Evolutionary conservation across 2,113 vertebrate genomes (phyloP).

Genomic region (Apeltes quadracus): DNA sequence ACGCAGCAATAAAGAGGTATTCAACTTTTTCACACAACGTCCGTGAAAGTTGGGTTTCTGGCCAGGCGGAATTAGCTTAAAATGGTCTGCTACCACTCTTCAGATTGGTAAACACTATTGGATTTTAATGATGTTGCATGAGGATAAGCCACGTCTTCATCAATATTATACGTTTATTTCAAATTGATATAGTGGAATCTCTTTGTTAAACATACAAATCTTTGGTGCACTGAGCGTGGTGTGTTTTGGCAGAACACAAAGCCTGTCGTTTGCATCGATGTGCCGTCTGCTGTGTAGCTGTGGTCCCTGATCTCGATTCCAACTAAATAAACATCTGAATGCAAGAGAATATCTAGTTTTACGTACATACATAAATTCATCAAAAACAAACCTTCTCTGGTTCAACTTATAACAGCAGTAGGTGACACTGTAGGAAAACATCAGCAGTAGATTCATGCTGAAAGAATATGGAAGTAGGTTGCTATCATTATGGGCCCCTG

Average conservation of each 20-base stretch:
- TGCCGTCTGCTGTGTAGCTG: not conserved
- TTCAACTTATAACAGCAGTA: not conserved
- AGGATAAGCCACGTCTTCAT: not conserved
- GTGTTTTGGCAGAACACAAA: not conserved
- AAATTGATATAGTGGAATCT: not conserved
- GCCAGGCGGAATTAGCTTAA: not conserved
- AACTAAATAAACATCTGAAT: not conserved
- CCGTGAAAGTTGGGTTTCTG: not conserved
- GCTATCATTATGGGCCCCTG: not conserved
- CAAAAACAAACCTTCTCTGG: not conserved
- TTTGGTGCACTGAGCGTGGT: not conserved
- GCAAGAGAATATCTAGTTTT: not conserved
- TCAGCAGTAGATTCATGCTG: not conserved
- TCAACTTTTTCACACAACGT: constrained; percentile 7
- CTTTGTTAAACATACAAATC: not conserved
- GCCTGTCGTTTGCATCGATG: not conserved
- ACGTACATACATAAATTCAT: not conserved
- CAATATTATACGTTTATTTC: not conserved
- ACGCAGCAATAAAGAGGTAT: constrained; percentile 18
- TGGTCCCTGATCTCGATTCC: not conserved
- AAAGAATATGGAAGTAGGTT: not conserved
- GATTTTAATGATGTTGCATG: not conserved
- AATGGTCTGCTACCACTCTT: not conserved
- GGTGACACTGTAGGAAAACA: no score
- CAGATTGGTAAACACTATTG: not conserved